A percentile compares a stretch with the other conserved stretches of the same genome.
These are phyloP conservation scores for Xyrichtys novacula DNA, from an alignment of 2,797 vertebrate genomes.

Conservation along the genomic window DNA sequence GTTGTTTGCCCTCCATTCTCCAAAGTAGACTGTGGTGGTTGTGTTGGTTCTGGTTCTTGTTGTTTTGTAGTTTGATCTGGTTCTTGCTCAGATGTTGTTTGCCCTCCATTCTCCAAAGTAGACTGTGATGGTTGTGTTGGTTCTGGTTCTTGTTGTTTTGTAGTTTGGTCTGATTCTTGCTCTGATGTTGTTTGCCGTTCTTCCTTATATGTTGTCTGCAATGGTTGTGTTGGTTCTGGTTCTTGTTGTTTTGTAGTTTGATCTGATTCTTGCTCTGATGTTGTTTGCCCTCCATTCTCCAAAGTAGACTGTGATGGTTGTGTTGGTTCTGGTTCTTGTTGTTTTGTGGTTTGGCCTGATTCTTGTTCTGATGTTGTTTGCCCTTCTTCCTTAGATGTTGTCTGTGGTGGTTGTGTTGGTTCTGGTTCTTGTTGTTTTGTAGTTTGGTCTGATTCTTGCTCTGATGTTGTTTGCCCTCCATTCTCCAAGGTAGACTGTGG, in stretches of 20 bases:
- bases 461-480: neutral
- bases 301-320: too few species aligned
- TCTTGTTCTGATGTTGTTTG: neutral
- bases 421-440: neutral
- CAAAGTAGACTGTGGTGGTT: neutral
- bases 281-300: neutral
- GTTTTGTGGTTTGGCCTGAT: too few species aligned
- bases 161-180: neutral
- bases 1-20: too few species aligned
- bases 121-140: neutral
- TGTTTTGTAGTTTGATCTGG: neutral
- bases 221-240: neutral
- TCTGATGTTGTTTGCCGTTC: accelerated
- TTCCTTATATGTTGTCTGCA: too few species aligned
- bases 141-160: neutral
- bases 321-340: neutral
- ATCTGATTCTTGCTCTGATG: too few species aligned
- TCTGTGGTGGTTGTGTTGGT: neutral
- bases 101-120: too few species aligned
- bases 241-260: too few species aligned
- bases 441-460: too few species aligned
- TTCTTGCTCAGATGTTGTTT: neutral
- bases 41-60: too few species aligned
- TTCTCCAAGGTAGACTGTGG: neutral
- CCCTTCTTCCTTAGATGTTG: neutral